phyloP scores from a whole-genome alignment of 1,140 invertebrate genomes.

The Neodiprion pinetum region DNA sequence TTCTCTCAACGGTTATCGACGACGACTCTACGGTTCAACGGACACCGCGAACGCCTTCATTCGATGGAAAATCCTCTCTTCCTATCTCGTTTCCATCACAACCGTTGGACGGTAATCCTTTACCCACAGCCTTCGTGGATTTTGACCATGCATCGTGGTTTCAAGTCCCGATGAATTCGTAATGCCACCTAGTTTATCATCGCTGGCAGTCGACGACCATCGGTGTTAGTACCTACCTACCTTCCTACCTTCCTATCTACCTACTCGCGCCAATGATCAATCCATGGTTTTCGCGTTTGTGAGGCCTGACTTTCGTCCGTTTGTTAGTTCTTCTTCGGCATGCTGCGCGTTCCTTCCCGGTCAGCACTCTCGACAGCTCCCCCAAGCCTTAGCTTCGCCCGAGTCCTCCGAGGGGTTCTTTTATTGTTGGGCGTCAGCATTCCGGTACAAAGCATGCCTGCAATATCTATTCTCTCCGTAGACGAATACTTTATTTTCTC shows the following conservation, averaged over 20 bases:
- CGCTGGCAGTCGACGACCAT: not conserved
- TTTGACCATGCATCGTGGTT: not conserved
- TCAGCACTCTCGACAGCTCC: not conserved
- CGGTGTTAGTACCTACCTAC: not conserved
- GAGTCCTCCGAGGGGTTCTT: too few relatives aligned
- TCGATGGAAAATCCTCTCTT: not conserved
- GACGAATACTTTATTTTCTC: too few relatives aligned
- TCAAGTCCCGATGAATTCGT: not conserved
- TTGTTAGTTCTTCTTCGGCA: not conserved
- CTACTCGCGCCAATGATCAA: not conserved
- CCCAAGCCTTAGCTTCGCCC: too few relatives aligned
- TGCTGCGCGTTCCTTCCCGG: slow-evolving; percentile 1
- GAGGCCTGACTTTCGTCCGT: not conserved
- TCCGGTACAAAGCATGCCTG: too few relatives aligned
- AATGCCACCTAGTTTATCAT: not conserved
- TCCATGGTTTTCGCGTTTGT: not conserved
- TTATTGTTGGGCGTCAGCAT: too few relatives aligned
- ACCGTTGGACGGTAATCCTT: not conserved
- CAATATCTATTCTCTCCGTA: too few relatives aligned
- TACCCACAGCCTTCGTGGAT: too few relatives aligned
- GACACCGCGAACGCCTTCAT: not conserved
- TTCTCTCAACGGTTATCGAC: not conserved
- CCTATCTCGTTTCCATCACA: not conserved
- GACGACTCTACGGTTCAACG: not conserved
- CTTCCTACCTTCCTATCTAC: not conserved